Conservation (phyloP, 2,113 vertebrate species). For the Machaerirhynchus nigripectus region DNA sequence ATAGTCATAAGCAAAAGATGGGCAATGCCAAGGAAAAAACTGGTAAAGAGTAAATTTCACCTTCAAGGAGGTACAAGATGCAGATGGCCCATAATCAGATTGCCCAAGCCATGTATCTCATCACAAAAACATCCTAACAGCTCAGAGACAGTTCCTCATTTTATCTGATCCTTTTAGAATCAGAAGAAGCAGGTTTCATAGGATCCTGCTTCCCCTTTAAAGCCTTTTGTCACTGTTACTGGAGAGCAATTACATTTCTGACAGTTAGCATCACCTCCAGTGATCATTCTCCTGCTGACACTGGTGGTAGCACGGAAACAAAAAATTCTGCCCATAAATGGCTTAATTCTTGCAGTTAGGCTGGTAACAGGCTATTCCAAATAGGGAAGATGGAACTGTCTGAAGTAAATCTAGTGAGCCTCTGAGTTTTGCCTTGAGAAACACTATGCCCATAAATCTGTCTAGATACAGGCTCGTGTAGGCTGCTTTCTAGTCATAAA, state of each 20-base stretch:
- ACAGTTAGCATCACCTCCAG: not conserved
- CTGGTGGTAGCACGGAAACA: not conserved
- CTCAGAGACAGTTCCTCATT: not conserved
- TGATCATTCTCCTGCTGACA: not conserved
- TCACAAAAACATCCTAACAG: not conserved
- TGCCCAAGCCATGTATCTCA: not conserved
- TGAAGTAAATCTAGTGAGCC: not conserved
- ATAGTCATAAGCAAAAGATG: not conserved
- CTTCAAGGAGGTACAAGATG: not conserved
- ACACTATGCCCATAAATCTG: not conserved
- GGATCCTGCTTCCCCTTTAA: not conserved
- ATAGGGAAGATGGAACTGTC: not conserved
- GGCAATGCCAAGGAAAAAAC: not conserved
- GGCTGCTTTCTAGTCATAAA: not conserved
- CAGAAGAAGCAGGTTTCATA: not conserved
- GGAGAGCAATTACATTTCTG: not conserved
- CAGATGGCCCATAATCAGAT: not conserved
- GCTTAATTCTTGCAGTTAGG: not conserved
- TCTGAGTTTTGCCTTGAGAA: not conserved
- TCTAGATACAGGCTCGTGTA: accelerated
- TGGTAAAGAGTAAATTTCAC: not conserved
- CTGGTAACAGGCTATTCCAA: not conserved
- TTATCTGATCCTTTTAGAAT: not conserved
- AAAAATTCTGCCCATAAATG: not conserved
- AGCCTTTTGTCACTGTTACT: not conserved